phyloP scores from a whole-genome alignment of 2,888 invertebrate genomes.

The Drosophila prostipennis region DNA sequence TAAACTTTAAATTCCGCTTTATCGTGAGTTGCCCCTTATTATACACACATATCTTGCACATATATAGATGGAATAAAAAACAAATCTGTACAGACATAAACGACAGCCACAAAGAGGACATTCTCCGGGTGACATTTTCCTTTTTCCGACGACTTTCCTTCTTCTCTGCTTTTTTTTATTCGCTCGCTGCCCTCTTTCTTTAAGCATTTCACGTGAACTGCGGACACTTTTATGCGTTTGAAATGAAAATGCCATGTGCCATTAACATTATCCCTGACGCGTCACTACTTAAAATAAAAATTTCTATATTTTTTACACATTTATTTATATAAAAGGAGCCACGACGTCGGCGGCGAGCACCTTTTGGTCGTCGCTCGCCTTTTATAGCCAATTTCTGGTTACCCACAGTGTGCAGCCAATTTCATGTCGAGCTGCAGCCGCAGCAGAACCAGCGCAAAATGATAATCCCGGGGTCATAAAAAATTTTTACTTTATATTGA shows the following conservation, averaged over 20 bases:
- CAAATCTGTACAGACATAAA: conserved; percentile 68
- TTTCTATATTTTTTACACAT: conserved; percentile 74
- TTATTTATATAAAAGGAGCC: conserved; percentile 31
- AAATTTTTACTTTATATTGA: conserved; percentile 79
- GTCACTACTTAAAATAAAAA: conserved; percentile 80
- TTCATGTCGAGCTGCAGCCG: conserved; percentile 70
- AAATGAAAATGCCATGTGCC: conserved; percentile 79
- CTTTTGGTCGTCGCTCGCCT: conserved; percentile 67
- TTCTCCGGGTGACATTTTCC: conserved; percentile 28
- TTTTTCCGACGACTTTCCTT: background rate
- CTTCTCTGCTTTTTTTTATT: background rate
- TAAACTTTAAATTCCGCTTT: conserved; percentile 73
- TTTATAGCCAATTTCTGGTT: conserved; percentile 79
- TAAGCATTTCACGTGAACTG: conserved; percentile 55
- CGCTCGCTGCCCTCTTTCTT: conserved; percentile 18
- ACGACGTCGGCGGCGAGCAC: conserved; percentile 42
- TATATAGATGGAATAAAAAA: conserved; percentile 36
- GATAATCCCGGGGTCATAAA: conserved; percentile 80
- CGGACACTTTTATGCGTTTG: conserved; percentile 76
- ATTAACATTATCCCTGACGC: conserved; percentile 80
- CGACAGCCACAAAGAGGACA: conserved; percentile 62
- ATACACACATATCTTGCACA: conserved; percentile 42
- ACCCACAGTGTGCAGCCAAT: conserved; percentile 77
- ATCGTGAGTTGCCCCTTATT: conserved; percentile 63
- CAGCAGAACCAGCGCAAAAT: conserved; percentile 62